A percentile compares a stretch with the other conserved stretches of the same genome.
Evolutionary conservation across 30 jellyfish, hydroid and myxozoan species (phyloP).

Genomic region (Cassiopea xamachana): DNA sequence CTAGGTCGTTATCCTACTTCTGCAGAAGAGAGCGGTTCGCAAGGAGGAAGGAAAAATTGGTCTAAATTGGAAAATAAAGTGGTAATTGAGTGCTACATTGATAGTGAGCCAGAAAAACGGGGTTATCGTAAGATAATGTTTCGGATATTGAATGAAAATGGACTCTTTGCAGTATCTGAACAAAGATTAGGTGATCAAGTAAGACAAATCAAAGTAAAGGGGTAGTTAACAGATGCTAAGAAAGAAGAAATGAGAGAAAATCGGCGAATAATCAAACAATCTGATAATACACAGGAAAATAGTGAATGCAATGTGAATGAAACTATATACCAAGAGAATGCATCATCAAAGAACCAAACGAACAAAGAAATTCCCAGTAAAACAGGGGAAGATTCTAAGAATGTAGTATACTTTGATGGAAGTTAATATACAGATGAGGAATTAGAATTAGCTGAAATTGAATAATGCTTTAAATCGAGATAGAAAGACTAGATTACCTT

Average conservation of each 20-base stretch:
- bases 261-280: neutral
- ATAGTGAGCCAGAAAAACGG: slow-evolving; percentile 38
- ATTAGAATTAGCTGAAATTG: neutral
- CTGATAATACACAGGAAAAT: neutral
- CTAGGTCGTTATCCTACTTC: slow-evolving; percentile 28
- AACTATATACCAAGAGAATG: neutral
- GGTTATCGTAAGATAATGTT: slow-evolving; percentile 28
- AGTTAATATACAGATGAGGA: slow-evolving; percentile 7
- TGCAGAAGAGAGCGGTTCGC: neutral
- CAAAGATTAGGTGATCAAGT: slow-evolving; percentile 15
- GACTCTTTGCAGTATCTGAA: slow-evolving; percentile 5
- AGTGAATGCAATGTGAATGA: neutral
- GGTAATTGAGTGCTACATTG: slow-evolving; percentile 20
- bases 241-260: neutral
- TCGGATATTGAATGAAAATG: neutral
- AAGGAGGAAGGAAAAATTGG: slow-evolving; percentile 4
- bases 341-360: neutral
- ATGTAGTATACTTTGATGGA: neutral
- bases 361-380: neutral
- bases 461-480: neutral
- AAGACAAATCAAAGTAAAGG: neutral
- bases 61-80: neutral
- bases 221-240: slow-evolving; percentile 3
- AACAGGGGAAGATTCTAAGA: neutral
- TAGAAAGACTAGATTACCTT: neutral